Conservation (phyloP, 2,888 invertebrate genomes). For the Eurois occulta region DNA sequence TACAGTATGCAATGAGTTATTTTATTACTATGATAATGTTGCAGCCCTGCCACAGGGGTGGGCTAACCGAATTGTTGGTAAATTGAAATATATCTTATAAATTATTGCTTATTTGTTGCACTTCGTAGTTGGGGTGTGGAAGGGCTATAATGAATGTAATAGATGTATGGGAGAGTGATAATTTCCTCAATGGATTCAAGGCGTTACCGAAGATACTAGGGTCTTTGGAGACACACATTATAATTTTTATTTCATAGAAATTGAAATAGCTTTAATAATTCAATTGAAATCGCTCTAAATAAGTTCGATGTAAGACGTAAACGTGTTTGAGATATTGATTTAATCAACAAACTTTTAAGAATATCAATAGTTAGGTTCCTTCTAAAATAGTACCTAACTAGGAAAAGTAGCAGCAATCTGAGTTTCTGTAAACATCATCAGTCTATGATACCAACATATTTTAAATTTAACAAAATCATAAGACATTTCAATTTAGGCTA, state of each 20-base stretch:
- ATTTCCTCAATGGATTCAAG: conserved; percentile 25
- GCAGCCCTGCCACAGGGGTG: conserved; percentile 79
- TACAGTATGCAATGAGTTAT: conserved; percentile 72
- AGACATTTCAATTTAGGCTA: background rate
- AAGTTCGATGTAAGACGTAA: background rate
- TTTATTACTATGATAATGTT: conserved; percentile 85
- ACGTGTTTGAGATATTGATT: background rate
- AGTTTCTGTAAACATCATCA: background rate
- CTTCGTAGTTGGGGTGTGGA: conserved; percentile 34
- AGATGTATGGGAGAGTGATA: conserved; percentile 6
- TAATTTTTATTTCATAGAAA: background rate
- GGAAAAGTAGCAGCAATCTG: background rate
- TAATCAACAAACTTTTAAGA: background rate
- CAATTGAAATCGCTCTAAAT: background rate
- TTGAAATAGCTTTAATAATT: background rate
- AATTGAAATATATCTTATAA: conserved; percentile 90
- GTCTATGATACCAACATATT: background rate
- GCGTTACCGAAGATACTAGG: background rate
- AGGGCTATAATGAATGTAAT: conserved; percentile 25
- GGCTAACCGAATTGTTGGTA: conserved; percentile 84
- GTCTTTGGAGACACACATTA: background rate
- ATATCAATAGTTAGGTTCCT: background rate
- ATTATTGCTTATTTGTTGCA: conserved; percentile 81
- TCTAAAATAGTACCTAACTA: background rate
- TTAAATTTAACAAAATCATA: background rate